Conservation (phyloP, 2,888 invertebrate genomes). For the Malacosoma neustria region DNA sequence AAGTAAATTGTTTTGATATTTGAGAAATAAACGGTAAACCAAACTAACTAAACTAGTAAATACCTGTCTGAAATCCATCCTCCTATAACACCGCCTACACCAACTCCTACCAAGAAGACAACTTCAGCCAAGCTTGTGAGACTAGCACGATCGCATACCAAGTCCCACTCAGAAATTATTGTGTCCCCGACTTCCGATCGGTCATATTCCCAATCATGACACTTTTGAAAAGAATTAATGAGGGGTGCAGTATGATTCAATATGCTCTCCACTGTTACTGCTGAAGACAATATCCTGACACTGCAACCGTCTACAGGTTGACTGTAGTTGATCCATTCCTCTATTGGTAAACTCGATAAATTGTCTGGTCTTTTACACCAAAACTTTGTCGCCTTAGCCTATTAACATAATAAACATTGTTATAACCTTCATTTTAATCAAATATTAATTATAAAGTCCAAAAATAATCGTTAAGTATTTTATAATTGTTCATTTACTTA, state of each 20-base stretch:
- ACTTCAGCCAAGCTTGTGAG: conserved; percentile 84
- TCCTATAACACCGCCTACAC: conserved; percentile 85
- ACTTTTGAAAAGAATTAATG: conserved; percentile 56
- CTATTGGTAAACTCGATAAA: conserved; percentile 66
- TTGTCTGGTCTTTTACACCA: conserved; percentile 81
- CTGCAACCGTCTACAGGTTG: conserved; percentile 76
- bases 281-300: conserved; percentile 57
- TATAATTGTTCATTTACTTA: not conserved
- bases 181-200: conserved; percentile 75
- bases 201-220: conserved; percentile 78
- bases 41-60: too few species aligned
- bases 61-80: conserved; percentile 85
- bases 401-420: conserved; percentile 20
- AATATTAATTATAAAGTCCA: not conserved
- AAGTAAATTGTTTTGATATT: too few species aligned
- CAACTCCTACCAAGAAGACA: conserved; percentile 84
- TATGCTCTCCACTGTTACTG: conserved; percentile 47
- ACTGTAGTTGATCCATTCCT: conserved; percentile 80
- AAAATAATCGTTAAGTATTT: not conserved
- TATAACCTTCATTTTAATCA: not conserved
- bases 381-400: conserved; percentile 78
- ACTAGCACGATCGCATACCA: conserved; percentile 83
- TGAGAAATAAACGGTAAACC: too few species aligned
- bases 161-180: conserved; percentile 83
- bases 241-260: conserved; percentile 50